These are phyloP conservation scores for Syngnathus scovelli DNA, from an alignment of 2,113 vertebrate species.

Conservation along the genomic window DNA sequence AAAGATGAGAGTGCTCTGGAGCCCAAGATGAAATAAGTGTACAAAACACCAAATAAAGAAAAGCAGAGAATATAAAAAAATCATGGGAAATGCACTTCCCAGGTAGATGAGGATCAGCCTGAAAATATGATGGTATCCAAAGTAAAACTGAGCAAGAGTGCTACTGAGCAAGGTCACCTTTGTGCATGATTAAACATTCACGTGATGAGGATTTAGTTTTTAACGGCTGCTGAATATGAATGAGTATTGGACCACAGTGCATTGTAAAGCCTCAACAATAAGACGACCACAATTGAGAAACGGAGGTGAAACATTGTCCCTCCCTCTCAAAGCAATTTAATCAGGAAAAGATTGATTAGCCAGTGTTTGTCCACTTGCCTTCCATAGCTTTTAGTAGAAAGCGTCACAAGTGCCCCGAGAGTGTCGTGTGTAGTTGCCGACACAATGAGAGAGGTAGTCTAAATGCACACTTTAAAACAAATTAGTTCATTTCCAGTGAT, in stretches of 20 bases:
- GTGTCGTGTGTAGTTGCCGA: background rate
- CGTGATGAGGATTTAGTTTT: background rate
- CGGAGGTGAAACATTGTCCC: background rate
- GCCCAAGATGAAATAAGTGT: background rate
- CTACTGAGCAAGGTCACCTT: background rate
- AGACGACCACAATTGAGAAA: background rate
- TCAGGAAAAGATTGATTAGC: background rate
- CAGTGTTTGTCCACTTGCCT: background rate
- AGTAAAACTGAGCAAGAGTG: background rate
- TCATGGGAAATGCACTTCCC: background rate
- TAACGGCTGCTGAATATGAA: background rate
- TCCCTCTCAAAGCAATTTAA: background rate
- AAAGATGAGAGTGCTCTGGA: background rate
- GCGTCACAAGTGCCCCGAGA: background rate
- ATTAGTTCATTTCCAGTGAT: conserved; percentile 24
- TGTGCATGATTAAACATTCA: background rate
- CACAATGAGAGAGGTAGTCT: background rate
- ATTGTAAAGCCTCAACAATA: background rate
- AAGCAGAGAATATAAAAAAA: too few species aligned
- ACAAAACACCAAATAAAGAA: too few species aligned
- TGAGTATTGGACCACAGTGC: background rate
- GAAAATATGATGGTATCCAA: background rate
- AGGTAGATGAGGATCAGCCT: background rate
- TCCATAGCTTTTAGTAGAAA: background rate
- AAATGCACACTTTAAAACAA: conserved; percentile 19